Evolutionary conservation across 1,140 invertebrate species (phyloP), one percentile per base, ranked within the genome.

Genomic region (Ladona fulva): DNA sequence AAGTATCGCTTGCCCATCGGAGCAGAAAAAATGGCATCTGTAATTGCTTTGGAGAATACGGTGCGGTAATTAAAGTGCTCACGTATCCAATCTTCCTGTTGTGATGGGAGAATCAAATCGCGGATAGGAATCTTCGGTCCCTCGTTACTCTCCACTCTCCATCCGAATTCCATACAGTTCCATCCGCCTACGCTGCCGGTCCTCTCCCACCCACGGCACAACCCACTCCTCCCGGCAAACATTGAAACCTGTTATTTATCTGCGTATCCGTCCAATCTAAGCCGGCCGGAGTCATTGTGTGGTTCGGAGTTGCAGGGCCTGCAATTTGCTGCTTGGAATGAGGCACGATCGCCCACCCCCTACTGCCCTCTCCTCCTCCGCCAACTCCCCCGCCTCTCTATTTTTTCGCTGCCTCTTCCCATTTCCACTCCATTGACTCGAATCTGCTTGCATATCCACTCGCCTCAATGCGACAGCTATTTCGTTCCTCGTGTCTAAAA

Each of bases 241-340:
- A 66, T 66, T 12, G 52, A 66, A 66, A 66, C 52, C 52, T 66
- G 52, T 66, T 66, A 66, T 66, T 66, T 22, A 66, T 66, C 52
- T 66, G 52, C 52, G 52, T 66, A 66, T 66, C 52, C n/a, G 52
- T 66, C 52, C 52, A 66, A 66, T 66, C 52, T 66, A 66, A 66
- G 52, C 3, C n/a, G 3, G 52, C 3, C 3, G n/a, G 3, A 3
- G 12, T 66, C 12, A 12, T 66, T 66, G 52, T 66, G 52, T 66
- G 52, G 52, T 22, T 66, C 52, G 14, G 3, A 19, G 52, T 66
- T 66, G 52, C 52, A 66, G 52, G 52, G 52, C 52, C 52, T 22
- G 52, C 52, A 66, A 66, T 66, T 66, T 66, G 52, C 52, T 66
- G 14, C 52, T 12, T 12, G 16, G 52, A 66, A 66, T 66, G 52